phyloP scores from a whole-genome alignment of 2,888 invertebrate genomes.

The Drosophila lacicola region DNA sequence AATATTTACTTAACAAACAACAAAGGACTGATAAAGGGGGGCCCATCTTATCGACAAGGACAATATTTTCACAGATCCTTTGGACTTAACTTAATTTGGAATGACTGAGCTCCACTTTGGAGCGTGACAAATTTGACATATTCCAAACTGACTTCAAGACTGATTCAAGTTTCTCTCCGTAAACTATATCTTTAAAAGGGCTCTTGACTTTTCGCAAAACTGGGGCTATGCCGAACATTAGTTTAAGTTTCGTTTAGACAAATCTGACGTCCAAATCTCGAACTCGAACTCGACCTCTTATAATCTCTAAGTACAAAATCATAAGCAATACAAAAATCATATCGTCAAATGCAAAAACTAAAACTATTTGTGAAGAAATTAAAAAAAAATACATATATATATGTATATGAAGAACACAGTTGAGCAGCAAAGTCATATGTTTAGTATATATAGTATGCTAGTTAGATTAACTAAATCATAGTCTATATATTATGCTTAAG shows the following conservation, averaged over 20 bases:
- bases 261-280: constrained; percentile 20
- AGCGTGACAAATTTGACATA: constrained; percentile 10
- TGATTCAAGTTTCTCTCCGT: constrained; percentile 12
- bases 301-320: constrained; percentile 44
- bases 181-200: neutral
- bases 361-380: constrained; percentile 28
- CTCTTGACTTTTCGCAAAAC: neutral
- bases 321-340: constrained; percentile 27
- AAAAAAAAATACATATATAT: neutral
- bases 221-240: constrained; percentile 5
- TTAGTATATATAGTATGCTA: constrained; percentile 14
- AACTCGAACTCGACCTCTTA: constrained; percentile 21
- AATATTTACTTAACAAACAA: constrained; percentile 31
- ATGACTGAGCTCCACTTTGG: constrained; percentile 2
- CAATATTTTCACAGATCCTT: neutral
- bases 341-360: constrained; percentile 8
- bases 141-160: constrained; percentile 24
- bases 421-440: constrained; percentile 6
- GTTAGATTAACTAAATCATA: constrained; percentile 18
- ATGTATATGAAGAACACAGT: neutral
- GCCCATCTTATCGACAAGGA: constrained; percentile 2
- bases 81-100: constrained; percentile 2
- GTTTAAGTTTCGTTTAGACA: neutral
- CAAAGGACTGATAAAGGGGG: constrained; percentile 24
- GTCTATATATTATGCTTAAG: constrained; percentile 14